A percentile compares a stretch with the other conserved stretches of the same genome.
These are phyloP conservation scores for Nesogale talazaci DNA, from an alignment of 2,113 vertebrate species.

Conservation along the genomic window DNA sequence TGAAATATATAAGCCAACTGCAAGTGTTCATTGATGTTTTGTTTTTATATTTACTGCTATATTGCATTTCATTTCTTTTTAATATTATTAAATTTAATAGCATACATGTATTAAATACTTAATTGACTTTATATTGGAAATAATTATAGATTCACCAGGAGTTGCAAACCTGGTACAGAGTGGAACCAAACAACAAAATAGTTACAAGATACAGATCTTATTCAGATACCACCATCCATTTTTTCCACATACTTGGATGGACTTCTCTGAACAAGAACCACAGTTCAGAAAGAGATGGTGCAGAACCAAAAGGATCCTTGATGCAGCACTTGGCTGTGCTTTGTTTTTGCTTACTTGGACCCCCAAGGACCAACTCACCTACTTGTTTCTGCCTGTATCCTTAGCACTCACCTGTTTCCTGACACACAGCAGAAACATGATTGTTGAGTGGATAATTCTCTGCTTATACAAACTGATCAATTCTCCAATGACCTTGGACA, in stretches of 20 bases:
- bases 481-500: fast-evolving
- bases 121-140: background rate
- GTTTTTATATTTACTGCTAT: constrained; percentile 25
- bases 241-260: background rate
- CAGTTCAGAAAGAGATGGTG: too few species aligned
- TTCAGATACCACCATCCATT: too few species aligned
- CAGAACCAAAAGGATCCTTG: too few species aligned
- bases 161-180: background rate
- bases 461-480: fast-evolving
- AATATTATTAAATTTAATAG: constrained; percentile 44
- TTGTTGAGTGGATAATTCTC: too few species aligned
- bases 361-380: fast-evolving
- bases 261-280: background rate
- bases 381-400: fast-evolving
- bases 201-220: too few species aligned
- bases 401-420: fast-evolving
- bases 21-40: constrained; percentile 17
- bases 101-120: background rate
- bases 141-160: background rate
- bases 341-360: fast-evolving
- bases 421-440: fast-evolving
- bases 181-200: background rate
- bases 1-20: constrained; percentile 31
- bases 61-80: constrained; percentile 50
- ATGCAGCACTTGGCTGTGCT: fast-evolving